Conservation (phyloP, 2,113 vertebrate species). For the Phocoena phocoena region DNA sequence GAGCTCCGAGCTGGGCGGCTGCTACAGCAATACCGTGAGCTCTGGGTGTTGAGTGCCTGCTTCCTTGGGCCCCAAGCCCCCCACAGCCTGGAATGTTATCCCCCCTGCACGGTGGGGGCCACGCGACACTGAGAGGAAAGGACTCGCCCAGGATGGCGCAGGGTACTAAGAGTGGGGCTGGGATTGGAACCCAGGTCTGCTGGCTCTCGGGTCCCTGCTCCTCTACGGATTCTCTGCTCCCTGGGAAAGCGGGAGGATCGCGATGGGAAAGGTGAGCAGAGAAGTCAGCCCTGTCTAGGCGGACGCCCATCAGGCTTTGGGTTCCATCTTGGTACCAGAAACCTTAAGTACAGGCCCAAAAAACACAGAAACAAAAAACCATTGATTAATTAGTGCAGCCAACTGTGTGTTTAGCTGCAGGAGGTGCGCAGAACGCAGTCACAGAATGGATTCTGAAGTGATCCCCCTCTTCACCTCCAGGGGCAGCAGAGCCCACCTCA, state of each 20-base stretch:
- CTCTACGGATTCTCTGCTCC: background rate
- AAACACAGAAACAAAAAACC: background rate
- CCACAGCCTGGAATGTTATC: fast-evolving
- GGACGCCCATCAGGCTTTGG: background rate
- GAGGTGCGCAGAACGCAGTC: too few relatives aligned
- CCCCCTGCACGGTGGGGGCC: background rate
- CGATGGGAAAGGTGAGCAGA: background rate
- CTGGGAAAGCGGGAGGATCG: background rate
- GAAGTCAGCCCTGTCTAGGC: background rate
- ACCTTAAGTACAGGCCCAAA: background rate
- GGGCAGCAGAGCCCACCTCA: background rate
- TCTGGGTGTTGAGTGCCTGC: background rate
- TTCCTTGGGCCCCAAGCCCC: background rate
- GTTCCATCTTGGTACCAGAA: background rate
- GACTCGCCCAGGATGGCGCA: background rate
- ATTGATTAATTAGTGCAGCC: constrained; percentile 40
- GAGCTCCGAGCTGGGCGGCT: background rate
- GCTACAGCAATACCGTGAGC: background rate
- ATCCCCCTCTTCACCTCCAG: background rate
- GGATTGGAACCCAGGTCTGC: background rate
- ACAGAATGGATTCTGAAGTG: background rate
- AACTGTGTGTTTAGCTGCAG: background rate
- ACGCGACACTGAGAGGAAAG: background rate
- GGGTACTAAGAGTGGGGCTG: background rate
- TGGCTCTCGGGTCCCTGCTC: background rate